phyloP scores from a whole-genome alignment of 2,797 vertebrate genomes.

The Lophotriccus pileatus region DNA sequence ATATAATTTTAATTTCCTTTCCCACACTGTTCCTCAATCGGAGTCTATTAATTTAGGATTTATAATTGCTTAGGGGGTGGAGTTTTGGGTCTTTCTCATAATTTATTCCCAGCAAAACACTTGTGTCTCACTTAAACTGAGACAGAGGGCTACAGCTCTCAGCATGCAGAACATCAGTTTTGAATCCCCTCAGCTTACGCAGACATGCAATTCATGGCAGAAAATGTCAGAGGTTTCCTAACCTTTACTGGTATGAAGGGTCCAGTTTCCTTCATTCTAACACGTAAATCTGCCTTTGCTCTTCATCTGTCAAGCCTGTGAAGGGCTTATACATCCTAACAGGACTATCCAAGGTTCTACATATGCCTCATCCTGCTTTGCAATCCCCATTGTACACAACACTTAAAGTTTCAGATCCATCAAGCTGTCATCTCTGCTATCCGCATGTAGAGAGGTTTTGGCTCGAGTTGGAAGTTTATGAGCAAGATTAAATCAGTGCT shows the following conservation, averaged over 20 bases:
- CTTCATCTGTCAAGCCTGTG: conserved; percentile 8
- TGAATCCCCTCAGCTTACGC: neutral
- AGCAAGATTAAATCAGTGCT: conserved; percentile 44
- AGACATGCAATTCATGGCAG: neutral
- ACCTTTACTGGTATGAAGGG: neutral
- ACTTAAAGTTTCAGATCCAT: conserved; percentile 38
- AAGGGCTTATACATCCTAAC: conserved; percentile 5
- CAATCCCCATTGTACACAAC: conserved; percentile 14
- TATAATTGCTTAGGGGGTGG: too few species aligned
- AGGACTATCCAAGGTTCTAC: conserved; percentile 17
- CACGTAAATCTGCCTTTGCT: conserved; percentile 17
- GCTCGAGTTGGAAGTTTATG: neutral
- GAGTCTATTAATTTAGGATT: too few species aligned
- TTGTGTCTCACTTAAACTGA: too few species aligned
- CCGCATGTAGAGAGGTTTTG: conserved; percentile 1
- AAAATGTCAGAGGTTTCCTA: neutral
- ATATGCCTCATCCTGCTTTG: neutral
- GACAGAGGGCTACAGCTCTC: neutral
- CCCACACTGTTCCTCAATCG: too few species aligned
- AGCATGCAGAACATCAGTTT: neutral
- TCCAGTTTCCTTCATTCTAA: neutral
- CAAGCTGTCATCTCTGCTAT: conserved; percentile 35
- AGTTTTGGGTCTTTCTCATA: too few species aligned
- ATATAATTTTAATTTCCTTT: too few species aligned
- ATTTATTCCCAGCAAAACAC: too few species aligned